Conservation (phyloP, 2,797 vertebrate species). For the Coregonus suidteri region DNA sequence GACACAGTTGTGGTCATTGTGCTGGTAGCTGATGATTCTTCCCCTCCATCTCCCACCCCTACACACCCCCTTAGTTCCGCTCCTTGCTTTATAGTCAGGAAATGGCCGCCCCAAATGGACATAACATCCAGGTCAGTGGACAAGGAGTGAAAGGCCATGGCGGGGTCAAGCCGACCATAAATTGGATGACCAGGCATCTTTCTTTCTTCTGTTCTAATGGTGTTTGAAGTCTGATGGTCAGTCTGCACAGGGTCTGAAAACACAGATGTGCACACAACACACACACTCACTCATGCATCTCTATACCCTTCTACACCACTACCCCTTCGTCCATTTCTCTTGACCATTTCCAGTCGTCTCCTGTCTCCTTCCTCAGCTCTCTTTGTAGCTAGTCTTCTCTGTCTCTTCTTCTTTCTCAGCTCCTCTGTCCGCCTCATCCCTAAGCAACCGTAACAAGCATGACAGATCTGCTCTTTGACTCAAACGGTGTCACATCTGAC, state of each 20-base stretch:
- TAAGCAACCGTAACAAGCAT: constrained; percentile 69
- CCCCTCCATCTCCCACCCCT: too few species aligned
- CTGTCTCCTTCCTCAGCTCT: too few species aligned
- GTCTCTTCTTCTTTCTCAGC: constrained; percentile 9
- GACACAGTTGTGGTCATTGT: constrained; percentile 61
- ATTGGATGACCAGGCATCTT: too few species aligned
- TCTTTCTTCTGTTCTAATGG: constrained; percentile 41
- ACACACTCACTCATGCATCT: background rate
- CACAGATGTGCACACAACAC: constrained; percentile 7
- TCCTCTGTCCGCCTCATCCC: constrained; percentile 56
- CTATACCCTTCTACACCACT: too few species aligned
- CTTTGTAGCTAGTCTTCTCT: too few species aligned
- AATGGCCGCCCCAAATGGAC: constrained; percentile 26
- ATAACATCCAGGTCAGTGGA: constrained; percentile 65
- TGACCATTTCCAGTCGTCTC: too few species aligned
- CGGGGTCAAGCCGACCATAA: too few species aligned
- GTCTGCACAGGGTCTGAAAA: background rate
- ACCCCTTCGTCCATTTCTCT: background rate
- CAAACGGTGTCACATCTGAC: constrained; percentile 63
- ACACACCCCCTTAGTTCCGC: constrained; percentile 66
- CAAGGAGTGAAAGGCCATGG: constrained; percentile 22
- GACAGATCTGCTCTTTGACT: constrained; percentile 68
- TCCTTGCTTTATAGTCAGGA: constrained; percentile 71
- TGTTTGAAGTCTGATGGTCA: constrained; percentile 36
- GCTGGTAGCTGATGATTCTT: too few species aligned